These are phyloP conservation scores for Drosophila fulvimacula DNA, from an alignment of 2,888 invertebrate genomes.

Conservation along the genomic window DNA sequence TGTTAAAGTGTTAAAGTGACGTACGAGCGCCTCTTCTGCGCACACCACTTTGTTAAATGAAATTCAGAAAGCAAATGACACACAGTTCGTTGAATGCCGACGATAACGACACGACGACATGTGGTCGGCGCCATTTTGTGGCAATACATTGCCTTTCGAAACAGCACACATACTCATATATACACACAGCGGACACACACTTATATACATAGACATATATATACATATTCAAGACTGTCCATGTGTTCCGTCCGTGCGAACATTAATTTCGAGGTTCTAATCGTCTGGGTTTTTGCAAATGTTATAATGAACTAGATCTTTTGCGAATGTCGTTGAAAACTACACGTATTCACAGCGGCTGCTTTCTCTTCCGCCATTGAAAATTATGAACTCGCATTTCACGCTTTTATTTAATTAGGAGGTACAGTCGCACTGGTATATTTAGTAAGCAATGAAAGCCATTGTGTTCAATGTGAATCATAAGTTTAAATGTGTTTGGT, in stretches of 20 bases:
- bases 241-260: slow-evolving; percentile 24
- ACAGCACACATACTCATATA: slow-evolving; percentile 17
- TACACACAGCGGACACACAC: no score
- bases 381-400: slow-evolving; percentile 14
- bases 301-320: slow-evolving; percentile 11
- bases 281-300: slow-evolving; percentile 31
- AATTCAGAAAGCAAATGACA: slow-evolving; percentile 76
- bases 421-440: slow-evolving; percentile 55
- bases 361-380: slow-evolving; percentile 17
- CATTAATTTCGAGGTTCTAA: slow-evolving; percentile 45
- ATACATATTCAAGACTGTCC: slow-evolving; percentile 9
- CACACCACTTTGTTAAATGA: slow-evolving; percentile 75
- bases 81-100: slow-evolving; percentile 53
- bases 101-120: slow-evolving; percentile 72
- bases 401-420: slow-evolving; percentile 53
- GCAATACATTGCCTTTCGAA: slow-evolving; percentile 63
- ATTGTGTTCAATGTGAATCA: slow-evolving; percentile 54
- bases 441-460: slow-evolving; percentile 15
- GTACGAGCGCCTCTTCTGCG: slow-evolving; percentile 50
- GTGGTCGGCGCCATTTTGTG: slow-evolving; percentile 79
- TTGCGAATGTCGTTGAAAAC: slow-evolving; percentile 22
- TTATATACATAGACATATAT: no score
- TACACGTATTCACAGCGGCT: slow-evolving; percentile 5
- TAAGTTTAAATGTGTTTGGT: slow-evolving; percentile 13
- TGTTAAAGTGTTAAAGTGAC: slow-evolving; percentile 37